phyloP scores from a whole-genome alignment of 1,140 invertebrate species.

The Brachionus sp. region DNA sequence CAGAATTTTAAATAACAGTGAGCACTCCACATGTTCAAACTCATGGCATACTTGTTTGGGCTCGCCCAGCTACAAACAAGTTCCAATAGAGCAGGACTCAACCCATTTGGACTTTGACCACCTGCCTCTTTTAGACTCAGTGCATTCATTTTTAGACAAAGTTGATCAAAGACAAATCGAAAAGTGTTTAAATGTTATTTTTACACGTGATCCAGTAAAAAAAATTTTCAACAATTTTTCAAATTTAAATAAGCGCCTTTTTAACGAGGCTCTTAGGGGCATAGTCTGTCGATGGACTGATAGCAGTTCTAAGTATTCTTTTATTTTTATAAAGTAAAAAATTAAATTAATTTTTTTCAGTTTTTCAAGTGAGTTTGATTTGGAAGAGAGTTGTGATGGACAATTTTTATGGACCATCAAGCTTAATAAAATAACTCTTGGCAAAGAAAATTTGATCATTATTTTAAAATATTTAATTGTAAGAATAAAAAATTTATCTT shows the following conservation, averaged over 20 bases:
- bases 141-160: not conserved
- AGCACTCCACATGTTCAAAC: not conserved
- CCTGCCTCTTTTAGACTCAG: not conserved
- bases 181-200: not conserved
- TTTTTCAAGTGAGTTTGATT: constrained; percentile 10
- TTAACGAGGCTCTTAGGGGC: not conserved
- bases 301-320: not conserved
- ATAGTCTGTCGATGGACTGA: not conserved
- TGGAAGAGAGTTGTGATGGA: constrained; percentile 7
- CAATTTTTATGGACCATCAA: not conserved
- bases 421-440: not conserved
- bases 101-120: not conserved
- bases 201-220: not conserved
- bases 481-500: not conserved
- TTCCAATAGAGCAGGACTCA: not conserved
- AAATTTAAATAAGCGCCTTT: constrained; percentile 13
- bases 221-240: constrained; percentile 11
- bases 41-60: not conserved
- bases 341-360: not conserved
- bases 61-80: not conserved
- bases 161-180: not conserved
- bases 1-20: not conserved
- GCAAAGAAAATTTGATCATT: not conserved
- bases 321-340: not conserved
- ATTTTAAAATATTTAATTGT: constrained; percentile 19